phyloP scores from a whole-genome alignment of 2,888 invertebrate species.

The Cantharis rustica region DNA sequence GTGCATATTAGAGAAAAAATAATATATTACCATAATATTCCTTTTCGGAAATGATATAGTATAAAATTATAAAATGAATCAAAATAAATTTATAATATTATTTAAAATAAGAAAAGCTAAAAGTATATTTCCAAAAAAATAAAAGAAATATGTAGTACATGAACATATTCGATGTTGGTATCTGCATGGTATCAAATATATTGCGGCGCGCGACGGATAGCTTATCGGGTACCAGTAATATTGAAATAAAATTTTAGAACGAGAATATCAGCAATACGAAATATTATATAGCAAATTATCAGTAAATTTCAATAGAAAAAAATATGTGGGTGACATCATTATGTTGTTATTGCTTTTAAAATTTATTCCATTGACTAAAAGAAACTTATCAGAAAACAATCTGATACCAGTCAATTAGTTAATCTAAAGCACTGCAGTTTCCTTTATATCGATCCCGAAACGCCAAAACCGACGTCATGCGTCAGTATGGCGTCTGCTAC shows the following conservation, averaged over 20 bases:
- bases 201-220: background rate
- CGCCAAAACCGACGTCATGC: conserved; percentile 55
- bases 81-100: too few species aligned
- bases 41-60: too few species aligned
- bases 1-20: too few species aligned
- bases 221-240: background rate
- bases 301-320: background rate
- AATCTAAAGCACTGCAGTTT: conserved; percentile 45
- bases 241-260: background rate
- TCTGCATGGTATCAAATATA: background rate
- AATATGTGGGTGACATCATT: background rate
- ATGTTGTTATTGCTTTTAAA: background rate
- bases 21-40: too few species aligned
- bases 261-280: background rate
- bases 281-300: background rate
- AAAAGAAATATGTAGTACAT: background rate
- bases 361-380: conserved; percentile 13
- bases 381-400: conserved; percentile 20
- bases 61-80: too few species aligned
- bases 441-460: conserved; percentile 43
- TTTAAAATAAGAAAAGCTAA: too few species aligned
- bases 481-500: conserved; percentile 59
- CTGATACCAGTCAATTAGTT: conserved; percentile 39
- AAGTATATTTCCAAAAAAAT: too few species aligned
- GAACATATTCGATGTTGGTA: background rate